Evolutionary conservation across 2,113 vertebrate genomes (phyloP).

Genomic region (Microcebus ravelobensis): DNA sequence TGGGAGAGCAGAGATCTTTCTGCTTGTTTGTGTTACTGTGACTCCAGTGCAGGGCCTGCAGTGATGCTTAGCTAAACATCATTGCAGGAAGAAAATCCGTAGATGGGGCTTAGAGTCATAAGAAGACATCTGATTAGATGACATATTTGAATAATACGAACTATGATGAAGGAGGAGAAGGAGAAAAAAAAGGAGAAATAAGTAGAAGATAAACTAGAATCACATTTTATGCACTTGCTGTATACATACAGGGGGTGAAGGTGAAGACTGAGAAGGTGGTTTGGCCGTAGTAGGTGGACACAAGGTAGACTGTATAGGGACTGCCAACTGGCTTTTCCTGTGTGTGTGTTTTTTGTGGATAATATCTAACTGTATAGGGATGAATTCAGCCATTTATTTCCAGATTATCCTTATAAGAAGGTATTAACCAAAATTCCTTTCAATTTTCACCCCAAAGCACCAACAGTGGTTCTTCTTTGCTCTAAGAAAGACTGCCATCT

Average conservation of each 20-base stretch:
- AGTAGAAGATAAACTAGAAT: background rate
- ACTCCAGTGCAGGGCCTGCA: background rate
- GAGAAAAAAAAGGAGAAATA: too few species aligned
- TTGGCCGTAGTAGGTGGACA: too few species aligned
- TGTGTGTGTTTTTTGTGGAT: background rate
- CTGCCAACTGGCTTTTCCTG: rapidly evolving
- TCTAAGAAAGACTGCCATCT: background rate
- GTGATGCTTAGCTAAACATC: background rate
- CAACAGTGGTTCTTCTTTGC: background rate
- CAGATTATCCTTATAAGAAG: background rate
- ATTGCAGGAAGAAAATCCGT: background rate
- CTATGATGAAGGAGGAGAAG: too few species aligned
- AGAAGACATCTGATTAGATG: background rate
- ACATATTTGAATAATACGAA: background rate
- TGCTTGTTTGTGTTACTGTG: background rate
- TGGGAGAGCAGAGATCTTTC: background rate
- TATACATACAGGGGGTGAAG: rapidly evolving
- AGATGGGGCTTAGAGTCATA: background rate
- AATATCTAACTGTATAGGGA: background rate
- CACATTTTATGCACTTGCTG: rapidly evolving
- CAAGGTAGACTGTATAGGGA: rapidly evolving
- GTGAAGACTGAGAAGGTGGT: rapidly evolving
- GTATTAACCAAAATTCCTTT: background rate
- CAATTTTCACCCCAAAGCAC: background rate
- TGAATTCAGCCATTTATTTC: background rate